phyloP scores from a whole-genome alignment of 2,888 invertebrate species.

The Acrobasis repandana region DNA sequence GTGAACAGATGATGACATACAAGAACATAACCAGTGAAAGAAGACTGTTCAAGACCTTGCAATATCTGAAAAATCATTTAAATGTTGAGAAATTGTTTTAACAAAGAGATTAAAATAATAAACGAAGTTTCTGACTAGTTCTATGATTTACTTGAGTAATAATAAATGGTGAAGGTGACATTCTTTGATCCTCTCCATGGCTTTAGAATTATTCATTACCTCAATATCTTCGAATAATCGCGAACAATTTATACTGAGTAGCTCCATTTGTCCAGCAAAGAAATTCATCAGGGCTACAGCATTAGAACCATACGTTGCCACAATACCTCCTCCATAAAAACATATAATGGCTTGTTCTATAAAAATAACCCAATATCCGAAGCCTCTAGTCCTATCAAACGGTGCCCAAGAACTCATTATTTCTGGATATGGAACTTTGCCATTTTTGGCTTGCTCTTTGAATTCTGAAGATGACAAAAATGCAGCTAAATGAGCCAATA shows the following conservation, averaged over 20 bases:
- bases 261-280: constrained; percentile 64
- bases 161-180: constrained; percentile 59
- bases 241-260: constrained; percentile 57
- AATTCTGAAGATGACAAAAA: constrained; percentile 47
- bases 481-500: constrained; percentile 55
- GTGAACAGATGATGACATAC: constrained; percentile 71
- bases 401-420: constrained; percentile 72
- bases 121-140: constrained; percentile 22
- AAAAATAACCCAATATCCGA: constrained; percentile 54
- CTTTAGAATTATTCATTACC: constrained; percentile 40
- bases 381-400: constrained; percentile 55
- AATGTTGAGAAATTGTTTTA: too few species aligned
- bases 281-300: constrained; percentile 68
- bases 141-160: constrained; percentile 56
- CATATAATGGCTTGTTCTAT: constrained; percentile 55
- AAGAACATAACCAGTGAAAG: constrained; percentile 74
- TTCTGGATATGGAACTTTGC: constrained; percentile 57
- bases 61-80: constrained; percentile 54
- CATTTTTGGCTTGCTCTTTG: constrained; percentile 45
- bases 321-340: constrained; percentile 67
- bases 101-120: constrained; percentile 15
- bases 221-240: constrained; percentile 48
- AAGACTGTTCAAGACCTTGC: constrained; percentile 57
- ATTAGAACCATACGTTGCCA: constrained; percentile 67
- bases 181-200: constrained; percentile 48